A percentile compares a stretch with the other conserved stretches of the same genome.
Conservation (phyloP, 1,140 invertebrate genomes). For the Leptinotarsa undecemlineata region DNA sequence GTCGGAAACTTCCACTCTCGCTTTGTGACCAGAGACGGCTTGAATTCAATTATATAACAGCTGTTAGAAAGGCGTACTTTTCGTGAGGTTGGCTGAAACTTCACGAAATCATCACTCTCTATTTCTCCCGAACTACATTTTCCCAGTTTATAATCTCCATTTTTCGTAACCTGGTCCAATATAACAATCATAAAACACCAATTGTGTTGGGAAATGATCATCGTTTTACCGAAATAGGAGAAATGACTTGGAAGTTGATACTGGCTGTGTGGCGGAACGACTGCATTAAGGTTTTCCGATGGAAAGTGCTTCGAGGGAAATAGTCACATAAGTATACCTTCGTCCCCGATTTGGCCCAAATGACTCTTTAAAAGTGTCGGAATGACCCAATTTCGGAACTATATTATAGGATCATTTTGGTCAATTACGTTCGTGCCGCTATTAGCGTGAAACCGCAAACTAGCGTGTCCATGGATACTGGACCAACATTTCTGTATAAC, state of each 20-base stretch:
- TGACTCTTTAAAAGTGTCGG: slow-evolving; percentile 7
- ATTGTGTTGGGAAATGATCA: background rate
- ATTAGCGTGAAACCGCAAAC: background rate
- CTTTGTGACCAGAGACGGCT: no score
- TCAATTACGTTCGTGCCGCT: background rate
- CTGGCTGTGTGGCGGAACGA: background rate
- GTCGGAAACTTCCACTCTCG: no score
- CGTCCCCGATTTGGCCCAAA: slow-evolving; percentile 7
- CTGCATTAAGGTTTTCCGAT: slow-evolving; percentile 9
- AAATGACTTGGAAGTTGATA: slow-evolving; percentile 16
- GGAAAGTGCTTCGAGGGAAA: slow-evolving; percentile 3
- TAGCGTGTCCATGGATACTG: background rate
- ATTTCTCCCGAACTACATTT: no score
- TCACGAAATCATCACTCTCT: no score
- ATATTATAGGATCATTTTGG: slow-evolving; percentile 6
- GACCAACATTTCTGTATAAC: no score
- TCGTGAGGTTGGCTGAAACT: no score
- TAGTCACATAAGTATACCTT: slow-evolving; percentile 17
- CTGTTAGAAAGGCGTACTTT: no score
- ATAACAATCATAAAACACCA: no score
- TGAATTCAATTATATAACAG: no score
- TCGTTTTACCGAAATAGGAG: slow-evolving; percentile 6
- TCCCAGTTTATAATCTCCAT: no score
- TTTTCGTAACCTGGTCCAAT: no score
- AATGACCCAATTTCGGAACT: slow-evolving; percentile 13